Percentiles rank a stretch among this genome's conserved stretches.
These are phyloP conservation scores for Spicauda simplicius DNA, from an alignment of 2,888 invertebrate species.

Conservation along the genomic window DNA sequence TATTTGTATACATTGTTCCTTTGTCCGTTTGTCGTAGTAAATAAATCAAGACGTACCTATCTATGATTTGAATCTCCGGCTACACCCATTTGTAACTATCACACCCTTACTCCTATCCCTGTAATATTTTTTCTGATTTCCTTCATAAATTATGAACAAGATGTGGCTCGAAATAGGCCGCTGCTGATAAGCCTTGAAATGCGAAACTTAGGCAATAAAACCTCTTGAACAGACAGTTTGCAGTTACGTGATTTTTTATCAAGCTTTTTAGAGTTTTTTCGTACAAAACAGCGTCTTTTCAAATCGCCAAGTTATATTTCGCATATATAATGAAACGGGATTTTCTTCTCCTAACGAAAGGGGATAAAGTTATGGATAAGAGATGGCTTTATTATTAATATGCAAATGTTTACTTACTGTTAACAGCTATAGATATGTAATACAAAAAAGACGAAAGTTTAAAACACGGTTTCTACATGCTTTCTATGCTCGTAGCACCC, in stretches of 20 bases:
- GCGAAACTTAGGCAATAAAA: constrained; percentile 1
- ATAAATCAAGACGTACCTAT: background rate
- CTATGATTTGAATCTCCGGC: background rate
- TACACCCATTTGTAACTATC: background rate
- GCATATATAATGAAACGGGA: too few relatives aligned
- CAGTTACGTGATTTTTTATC: background rate
- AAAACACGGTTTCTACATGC: too few relatives aligned
- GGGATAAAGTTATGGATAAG: too few relatives aligned
- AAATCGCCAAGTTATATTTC: background rate
- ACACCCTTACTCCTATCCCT: background rate
- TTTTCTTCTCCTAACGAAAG: too few relatives aligned
- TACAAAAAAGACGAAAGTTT: too few relatives aligned
- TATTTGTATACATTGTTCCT: too few relatives aligned
- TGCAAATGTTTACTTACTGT: too few relatives aligned
- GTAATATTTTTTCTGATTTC: background rate
- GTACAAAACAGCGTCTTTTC: background rate
- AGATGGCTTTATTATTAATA: too few relatives aligned
- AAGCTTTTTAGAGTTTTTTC: background rate
- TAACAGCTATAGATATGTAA: too few relatives aligned
- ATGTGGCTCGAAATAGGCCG: background rate
- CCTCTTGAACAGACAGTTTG: background rate
- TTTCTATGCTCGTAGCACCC: too few relatives aligned
- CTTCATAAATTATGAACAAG: constrained; percentile 1
- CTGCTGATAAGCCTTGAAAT: background rate
- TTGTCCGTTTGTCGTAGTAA: too few relatives aligned